phyloP scores from a whole-genome alignment of 2,797 vertebrate genomes.

The Lateolabrax maculatus region DNA sequence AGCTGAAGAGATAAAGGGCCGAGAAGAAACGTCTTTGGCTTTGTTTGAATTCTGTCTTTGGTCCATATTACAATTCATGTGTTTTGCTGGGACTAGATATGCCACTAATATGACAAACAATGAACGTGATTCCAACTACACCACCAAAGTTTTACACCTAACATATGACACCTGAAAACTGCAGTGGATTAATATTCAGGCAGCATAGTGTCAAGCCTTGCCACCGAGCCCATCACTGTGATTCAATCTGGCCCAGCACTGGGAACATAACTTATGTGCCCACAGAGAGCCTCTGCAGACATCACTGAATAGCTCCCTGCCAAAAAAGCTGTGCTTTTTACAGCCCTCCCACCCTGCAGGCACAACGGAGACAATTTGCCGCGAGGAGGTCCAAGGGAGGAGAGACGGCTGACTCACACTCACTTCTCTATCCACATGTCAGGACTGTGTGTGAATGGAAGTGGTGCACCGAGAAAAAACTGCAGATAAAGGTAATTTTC shows the following conservation, averaged over 20 bases:
- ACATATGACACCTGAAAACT: constrained; percentile 43
- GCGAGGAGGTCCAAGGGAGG: constrained; percentile 47
- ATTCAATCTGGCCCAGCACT: constrained; percentile 67
- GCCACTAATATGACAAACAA: neutral
- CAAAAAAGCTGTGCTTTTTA: constrained; percentile 57
- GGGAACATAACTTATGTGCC: constrained; percentile 70
- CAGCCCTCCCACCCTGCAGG: constrained; percentile 51
- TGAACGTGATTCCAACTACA: neutral
- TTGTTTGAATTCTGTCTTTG: neutral
- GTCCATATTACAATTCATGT: constrained; percentile 1
- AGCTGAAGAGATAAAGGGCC: neutral
- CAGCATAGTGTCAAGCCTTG: constrained; percentile 36
- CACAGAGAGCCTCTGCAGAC: constrained; percentile 64
- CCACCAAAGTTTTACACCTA: neutral
- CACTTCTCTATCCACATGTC: constrained; percentile 34
- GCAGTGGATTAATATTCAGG: constrained; percentile 68
- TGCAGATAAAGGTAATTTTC: constrained; percentile 32
- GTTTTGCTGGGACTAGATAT: neutral
- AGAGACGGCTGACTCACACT: constrained; percentile 51
- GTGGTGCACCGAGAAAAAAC: constrained; percentile 20
- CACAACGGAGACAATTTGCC: constrained; percentile 48
- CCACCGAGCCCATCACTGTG: constrained; percentile 62
- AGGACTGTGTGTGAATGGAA: constrained; percentile 37
- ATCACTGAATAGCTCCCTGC: constrained; percentile 44
- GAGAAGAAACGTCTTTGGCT: neutral